These are phyloP conservation scores for Pherbina coryleti DNA, from an alignment of 2,888 invertebrate genomes.

Conservation along the genomic window DNA sequence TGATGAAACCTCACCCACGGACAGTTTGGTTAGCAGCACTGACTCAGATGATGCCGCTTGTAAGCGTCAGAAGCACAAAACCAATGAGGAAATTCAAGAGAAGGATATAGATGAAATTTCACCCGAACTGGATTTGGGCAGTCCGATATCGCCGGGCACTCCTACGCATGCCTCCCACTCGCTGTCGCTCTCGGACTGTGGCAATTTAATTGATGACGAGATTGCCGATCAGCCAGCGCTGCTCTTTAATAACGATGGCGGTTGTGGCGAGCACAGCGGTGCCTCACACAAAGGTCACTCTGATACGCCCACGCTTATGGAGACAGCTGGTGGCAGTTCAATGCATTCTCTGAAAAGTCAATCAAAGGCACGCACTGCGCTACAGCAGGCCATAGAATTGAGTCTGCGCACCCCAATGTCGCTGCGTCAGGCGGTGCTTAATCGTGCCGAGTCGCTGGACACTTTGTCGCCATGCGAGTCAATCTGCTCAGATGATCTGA, in stretches of 20 bases:
- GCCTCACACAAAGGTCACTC: slow-evolving; percentile 54
- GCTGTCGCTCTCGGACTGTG: slow-evolving; percentile 81
- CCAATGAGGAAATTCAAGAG: slow-evolving; percentile 69
- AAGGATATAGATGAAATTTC: slow-evolving; percentile 70
- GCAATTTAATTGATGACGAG: slow-evolving; percentile 87
- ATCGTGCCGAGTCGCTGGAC: slow-evolving; percentile 80
- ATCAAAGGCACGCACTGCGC: slow-evolving; percentile 62
- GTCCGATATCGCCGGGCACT: slow-evolving; percentile 80
- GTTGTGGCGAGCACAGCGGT: slow-evolving; percentile 63
- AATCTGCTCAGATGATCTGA: slow-evolving; percentile 87
- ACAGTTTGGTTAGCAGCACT: slow-evolving; percentile 76
- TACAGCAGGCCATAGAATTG: slow-evolving; percentile 69
- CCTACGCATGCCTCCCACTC: slow-evolving; percentile 85
- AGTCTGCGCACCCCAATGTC: slow-evolving; percentile 67
- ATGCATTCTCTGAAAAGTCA: slow-evolving; percentile 62
- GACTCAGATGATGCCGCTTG: slow-evolving; percentile 65
- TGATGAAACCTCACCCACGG: slow-evolving; percentile 87
- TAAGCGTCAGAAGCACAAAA: slow-evolving; percentile 65
- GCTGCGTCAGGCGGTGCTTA: slow-evolving; percentile 69
- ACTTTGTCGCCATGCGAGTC: slow-evolving; percentile 87
- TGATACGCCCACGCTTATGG: slow-evolving; percentile 69
- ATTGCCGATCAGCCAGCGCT: slow-evolving; percentile 91
- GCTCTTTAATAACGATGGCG: slow-evolving; percentile 77
- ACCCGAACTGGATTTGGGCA: slow-evolving; percentile 68
- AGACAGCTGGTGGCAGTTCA: slow-evolving; percentile 66